phyloP scores from a whole-genome alignment of 2,888 invertebrate genomes.

The Actias luna region DNA sequence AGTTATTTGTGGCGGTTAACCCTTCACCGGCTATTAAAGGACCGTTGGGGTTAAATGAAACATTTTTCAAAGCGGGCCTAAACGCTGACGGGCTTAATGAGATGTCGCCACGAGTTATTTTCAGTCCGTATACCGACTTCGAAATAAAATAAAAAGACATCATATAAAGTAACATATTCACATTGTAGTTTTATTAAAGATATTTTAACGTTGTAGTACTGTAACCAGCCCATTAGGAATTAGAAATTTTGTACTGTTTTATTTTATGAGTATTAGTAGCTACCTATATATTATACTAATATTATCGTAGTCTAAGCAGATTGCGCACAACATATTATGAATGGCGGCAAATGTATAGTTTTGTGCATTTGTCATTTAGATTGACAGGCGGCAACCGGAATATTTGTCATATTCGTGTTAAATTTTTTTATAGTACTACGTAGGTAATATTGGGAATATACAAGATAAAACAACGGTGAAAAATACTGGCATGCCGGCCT shows the following conservation, averaged over 20 bases:
- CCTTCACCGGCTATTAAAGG: slow-evolving; percentile 77
- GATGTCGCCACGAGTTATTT: slow-evolving; percentile 77
- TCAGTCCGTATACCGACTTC: slow-evolving; percentile 53
- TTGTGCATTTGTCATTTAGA: too few species aligned
- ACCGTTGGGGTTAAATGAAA: slow-evolving; percentile 77
- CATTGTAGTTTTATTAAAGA: neutral
- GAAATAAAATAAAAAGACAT: slow-evolving; percentile 35
- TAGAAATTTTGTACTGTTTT: neutral
- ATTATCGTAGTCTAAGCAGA: too few species aligned
- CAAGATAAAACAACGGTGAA: too few species aligned
- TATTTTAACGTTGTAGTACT: neutral
- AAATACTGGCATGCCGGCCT: too few species aligned
- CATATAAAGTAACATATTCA: slow-evolving; percentile 29
- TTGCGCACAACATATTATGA: too few species aligned
- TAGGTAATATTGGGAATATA: too few species aligned
- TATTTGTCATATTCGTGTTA: too few species aligned
- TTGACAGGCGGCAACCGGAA: too few species aligned
- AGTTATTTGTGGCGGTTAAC: slow-evolving; percentile 78
- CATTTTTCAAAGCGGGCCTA: slow-evolving; percentile 73
- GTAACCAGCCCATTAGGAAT: neutral
- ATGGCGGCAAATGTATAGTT: too few species aligned
- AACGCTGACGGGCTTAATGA: slow-evolving; percentile 77
- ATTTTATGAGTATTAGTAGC: too few species aligned
- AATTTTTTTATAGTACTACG: too few species aligned
- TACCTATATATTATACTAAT: too few species aligned